Evolutionary conservation across 2,113 vertebrate species (phyloP).

Genomic region (Crotalus tigris): DNA sequence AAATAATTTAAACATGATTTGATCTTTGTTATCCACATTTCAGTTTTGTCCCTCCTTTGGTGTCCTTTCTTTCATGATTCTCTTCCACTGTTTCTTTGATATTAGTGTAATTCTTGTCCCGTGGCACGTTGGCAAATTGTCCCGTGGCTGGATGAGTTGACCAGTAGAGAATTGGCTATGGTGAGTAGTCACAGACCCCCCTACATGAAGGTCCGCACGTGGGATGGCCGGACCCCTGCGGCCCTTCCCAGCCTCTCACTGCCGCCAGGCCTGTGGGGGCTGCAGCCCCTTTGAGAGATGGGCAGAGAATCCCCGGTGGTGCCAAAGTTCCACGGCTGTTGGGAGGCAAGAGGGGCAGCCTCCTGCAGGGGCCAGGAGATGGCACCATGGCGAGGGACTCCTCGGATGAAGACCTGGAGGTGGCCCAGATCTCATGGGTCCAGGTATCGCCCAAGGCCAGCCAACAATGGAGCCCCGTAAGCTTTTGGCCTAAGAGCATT

Average conservation of each 20-base stretch:
- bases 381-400: background rate
- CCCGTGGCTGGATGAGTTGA: no score
- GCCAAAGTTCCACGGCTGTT: conserved; percentile 14
- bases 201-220: fast-evolving
- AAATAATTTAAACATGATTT: no score
- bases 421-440: background rate
- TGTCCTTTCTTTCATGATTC: no score
- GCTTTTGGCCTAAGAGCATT: background rate
- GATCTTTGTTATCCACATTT: no score
- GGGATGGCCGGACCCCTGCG: no score
- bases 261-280: background rate
- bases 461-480: background rate
- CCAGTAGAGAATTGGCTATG: no score
- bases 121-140: no score
- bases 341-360: background rate
- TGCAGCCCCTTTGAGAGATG: no score
- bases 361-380: background rate
- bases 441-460: background rate
- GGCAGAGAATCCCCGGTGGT: background rate
- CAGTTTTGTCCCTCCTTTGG: no score
- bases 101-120: no score
- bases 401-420: background rate
- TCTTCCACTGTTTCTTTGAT: no score
- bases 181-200: no score
- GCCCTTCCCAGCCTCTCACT: background rate